Percentiles rank a stretch among this genome's conserved stretches.
These are phyloP conservation scores for Podargus strigoides DNA, from an alignment of 2,797 vertebrate genomes.

Conservation along the genomic window DNA sequence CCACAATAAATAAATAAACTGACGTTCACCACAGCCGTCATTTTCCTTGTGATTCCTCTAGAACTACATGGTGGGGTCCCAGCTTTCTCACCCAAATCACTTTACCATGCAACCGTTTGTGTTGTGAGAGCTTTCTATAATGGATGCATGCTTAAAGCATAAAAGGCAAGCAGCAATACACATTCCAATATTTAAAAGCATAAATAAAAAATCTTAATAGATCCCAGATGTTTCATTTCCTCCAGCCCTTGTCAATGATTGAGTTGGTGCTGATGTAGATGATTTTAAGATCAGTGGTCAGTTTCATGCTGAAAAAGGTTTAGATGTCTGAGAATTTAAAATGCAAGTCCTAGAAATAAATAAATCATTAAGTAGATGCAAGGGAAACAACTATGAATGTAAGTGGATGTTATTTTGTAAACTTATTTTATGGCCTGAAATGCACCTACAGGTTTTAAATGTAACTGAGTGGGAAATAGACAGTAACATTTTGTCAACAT, in stretches of 20 bases:
- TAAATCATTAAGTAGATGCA: constrained; percentile 15
- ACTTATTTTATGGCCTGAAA: constrained; percentile 2
- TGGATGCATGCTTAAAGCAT: background rate
- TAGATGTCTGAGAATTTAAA: constrained; percentile 31
- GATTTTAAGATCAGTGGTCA: constrained; percentile 35
- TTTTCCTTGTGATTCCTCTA: background rate
- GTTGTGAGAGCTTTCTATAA: background rate
- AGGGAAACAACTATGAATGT: background rate
- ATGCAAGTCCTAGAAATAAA: constrained; percentile 29
- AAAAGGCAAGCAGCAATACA: constrained; percentile 11
- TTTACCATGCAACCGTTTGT: background rate
- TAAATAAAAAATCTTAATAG: constrained; percentile 62
- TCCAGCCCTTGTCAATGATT: constrained; percentile 20
- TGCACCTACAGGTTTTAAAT: constrained; percentile 26
- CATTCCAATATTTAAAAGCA: constrained; percentile 48
- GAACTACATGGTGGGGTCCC: background rate
- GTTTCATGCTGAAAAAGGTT: constrained; percentile 22
- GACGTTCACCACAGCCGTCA: accelerated
- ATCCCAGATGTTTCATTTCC: constrained; percentile 57
- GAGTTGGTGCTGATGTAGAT: constrained; percentile 14
- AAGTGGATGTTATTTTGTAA: background rate
- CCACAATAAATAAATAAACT: background rate
- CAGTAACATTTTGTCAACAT: constrained; percentile 10
- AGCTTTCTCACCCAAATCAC: background rate
- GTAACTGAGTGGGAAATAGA: background rate